A percentile compares a stretch with the other conserved stretches of the same genome.
Evolutionary conservation across 1,140 invertebrate genomes (phyloP).

Genomic region (Zaprionus inermis): DNA sequence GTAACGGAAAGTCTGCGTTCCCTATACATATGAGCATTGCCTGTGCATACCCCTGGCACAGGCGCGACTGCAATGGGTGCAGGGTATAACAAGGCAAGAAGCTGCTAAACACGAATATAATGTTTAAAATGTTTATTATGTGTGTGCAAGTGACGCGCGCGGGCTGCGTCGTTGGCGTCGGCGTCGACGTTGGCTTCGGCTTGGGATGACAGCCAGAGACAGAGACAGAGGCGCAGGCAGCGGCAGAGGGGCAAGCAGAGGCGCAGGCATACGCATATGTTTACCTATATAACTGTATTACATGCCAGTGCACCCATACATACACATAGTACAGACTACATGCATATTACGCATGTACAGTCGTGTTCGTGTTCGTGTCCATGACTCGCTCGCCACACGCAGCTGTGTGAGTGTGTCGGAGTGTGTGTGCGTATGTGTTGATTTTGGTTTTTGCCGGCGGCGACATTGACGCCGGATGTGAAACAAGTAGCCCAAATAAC

Average conservation of each 20-base stretch:
- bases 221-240: conserved; percentile 9
- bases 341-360: conserved; percentile 17
- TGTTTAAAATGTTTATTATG: conserved; percentile 83
- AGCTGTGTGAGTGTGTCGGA: conserved; percentile 5
- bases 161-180: conserved; percentile 13
- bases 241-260: conserved; percentile 15
- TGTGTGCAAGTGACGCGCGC: conserved; percentile 75
- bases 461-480: conserved; percentile 73
- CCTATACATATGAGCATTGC: too few relatives aligned
- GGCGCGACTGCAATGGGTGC: background rate
- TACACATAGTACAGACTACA: conserved; percentile 7
- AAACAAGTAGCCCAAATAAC: conserved; percentile 82
- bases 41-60: background rate
- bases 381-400: background rate
- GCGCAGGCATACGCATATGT: conserved; percentile 35
- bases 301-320: conserved; percentile 25
- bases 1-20: too few relatives aligned
- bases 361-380: conserved; percentile 10
- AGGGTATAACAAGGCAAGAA: conserved; percentile 51
- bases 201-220: conserved; percentile 13
- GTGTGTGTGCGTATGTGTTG: conserved; percentile 55
- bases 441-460: conserved; percentile 68
- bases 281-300: conserved; percentile 51
- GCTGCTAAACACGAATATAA: conserved; percentile 82
- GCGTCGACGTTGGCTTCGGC: conserved; percentile 18